Conservation (phyloP, 2,888 invertebrate genomes). For the Tipula lateralis region DNA sequence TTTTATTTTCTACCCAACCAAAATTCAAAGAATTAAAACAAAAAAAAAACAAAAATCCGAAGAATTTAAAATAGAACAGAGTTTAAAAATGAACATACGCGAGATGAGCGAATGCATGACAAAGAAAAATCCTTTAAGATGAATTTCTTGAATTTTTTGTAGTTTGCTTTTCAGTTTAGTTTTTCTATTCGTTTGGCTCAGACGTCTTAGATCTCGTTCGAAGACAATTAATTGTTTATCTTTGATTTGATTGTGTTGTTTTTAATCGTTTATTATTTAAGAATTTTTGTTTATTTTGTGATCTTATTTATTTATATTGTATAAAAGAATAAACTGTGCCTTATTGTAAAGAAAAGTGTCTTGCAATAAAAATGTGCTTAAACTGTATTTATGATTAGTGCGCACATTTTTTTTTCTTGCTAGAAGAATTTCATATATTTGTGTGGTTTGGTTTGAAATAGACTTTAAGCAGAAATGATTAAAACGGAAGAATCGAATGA, state of each 20-base stretch:
- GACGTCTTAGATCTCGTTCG: not conserved
- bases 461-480: slow-evolving; percentile 33
- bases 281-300: slow-evolving; percentile 14
- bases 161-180: slow-evolving; percentile 1
- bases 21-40: not conserved
- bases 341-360: not conserved
- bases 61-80: slow-evolving; percentile 24
- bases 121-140: slow-evolving; percentile 15
- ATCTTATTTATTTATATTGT: not conserved
- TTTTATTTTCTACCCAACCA: slow-evolving; percentile 11
- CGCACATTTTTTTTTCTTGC: not conserved
- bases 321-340: not conserved
- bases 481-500: slow-evolving; percentile 34
- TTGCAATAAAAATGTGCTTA: slow-evolving; percentile 2
- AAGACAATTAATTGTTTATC: not conserved
- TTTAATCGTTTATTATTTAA: not conserved
- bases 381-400: not conserved
- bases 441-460: not conserved
- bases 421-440: not conserved
- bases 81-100: not conserved
- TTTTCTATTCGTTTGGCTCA: slow-evolving; percentile 1
- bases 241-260: not conserved
- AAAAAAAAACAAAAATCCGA: not conserved
- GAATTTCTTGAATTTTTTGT: not conserved
- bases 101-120: not conserved